Base-by-base conservation (phyloP, 2,888 invertebrate genomes). In the Glaucopsyche alexis region DNA sequence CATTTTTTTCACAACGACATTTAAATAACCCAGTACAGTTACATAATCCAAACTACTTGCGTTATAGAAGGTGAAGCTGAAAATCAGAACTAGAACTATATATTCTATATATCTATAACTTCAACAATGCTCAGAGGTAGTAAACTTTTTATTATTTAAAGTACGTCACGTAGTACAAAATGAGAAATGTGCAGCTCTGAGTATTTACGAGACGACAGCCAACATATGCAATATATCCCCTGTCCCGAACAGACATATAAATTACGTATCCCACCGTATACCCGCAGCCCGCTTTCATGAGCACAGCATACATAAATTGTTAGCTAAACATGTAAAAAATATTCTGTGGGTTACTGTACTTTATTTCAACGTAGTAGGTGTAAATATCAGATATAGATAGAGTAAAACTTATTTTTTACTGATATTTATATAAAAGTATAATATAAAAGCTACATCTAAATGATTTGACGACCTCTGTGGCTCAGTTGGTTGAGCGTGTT, bases 211-310 rank as follows among this genome's bases (percentile, higher is more conserved):
- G 42, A 42, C 42, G 45, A 40, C 42, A 45, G 45, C 16, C 19
- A 14, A 45, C 69, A 69, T 47, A 69, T 45, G 45, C 69, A 29
- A 69, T 69, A 69, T 69, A 69, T 69, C 69, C 29, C 72, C 72
- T 55, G 66, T 47, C 50, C 52, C 50, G 38, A 19, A 49, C 72
- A 72, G 66, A 67, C 66, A 71, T 55, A 74, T 74, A 74, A 71
- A 74, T 74, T 71, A 66, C 67, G 69, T 73, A 47, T 64, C 67
- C 50, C 69, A 52, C 69, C 70, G 40, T 64, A 50, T 38, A 72
- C 73, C 42, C 47, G 70, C 38, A 16, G 70, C 42, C 29, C 42
- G 71, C 55, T 60, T 64, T 71, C 64, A n/a, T 71, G 71, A 71
- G 64, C 64, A 60, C 47, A n/a, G 50, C 60, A 71, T 64, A 71